Evolutionary conservation across 1,140 invertebrate genomes (phyloP), one percentile per base, ranked within the genome.

Genomic region (Neocloeon triangulifer): DNA sequence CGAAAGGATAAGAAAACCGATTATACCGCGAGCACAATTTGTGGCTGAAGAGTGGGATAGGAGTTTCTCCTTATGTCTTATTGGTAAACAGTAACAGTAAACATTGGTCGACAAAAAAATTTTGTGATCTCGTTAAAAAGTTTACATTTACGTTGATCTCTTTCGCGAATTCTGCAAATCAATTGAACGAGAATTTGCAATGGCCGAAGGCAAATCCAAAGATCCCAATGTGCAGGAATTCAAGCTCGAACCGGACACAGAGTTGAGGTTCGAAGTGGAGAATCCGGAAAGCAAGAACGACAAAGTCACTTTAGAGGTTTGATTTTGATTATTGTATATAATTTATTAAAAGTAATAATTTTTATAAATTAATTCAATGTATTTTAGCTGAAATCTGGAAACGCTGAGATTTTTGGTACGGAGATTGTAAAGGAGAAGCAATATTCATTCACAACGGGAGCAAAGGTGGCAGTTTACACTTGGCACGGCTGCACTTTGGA

Each of bases 401-500:
- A 77, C 39, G 91, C 85, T 0, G 94, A 98, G 62, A 66, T 97
- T 27, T 99, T 97, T 61, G 94, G 94, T 1, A 91, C 89, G 0
- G 92, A 97, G 56, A 48, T 99, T 34, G 79, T 92, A 0, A 82
- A 84, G 54, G 82, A 82, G 15, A 95, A 88, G 55, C 69, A 73
- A 12, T 97, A 97, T 54, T 72, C 72, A 39, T 97, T 97, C 49
- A 63, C 66, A 15, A 61, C 73, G 5, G 88, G 89, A 2, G 77
- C 86, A 1, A 96, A 97, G 60, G 73, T 92, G 10, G 92, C 92
- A 0, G 73, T 97, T 2, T 98, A 82, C 45, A 92, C 92, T 6
- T 98, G 80, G 69, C 84, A 96, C 50, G 88, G 88, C 2, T 95
- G 88, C 48, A 70, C 67, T 1, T 50, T 94, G 22, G 70, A 85